phyloP scores from a whole-genome alignment of 1,140 invertebrate genomes.

The Eumeta japonica region DNA sequence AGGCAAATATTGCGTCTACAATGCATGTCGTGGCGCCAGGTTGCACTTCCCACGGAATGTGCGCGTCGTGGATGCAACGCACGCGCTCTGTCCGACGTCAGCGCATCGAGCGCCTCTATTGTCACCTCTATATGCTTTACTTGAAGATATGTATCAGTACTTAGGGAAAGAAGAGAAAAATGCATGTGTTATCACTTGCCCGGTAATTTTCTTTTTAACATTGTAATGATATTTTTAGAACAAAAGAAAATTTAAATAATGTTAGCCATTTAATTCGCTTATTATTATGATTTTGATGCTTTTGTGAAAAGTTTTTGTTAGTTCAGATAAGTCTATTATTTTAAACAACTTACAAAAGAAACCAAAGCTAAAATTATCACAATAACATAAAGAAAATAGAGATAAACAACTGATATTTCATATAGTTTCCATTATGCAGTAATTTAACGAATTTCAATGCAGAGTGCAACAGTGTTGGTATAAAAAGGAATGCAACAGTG shows the following conservation, averaged over 20 bases:
- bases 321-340: no score
- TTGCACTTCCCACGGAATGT: constrained; percentile 52
- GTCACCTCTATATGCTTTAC: constrained; percentile 75
- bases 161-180: constrained; percentile 78
- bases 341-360: no score
- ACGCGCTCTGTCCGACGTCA: constrained; percentile 35
- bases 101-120: constrained; percentile 69
- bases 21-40: constrained; percentile 54
- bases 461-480: no score
- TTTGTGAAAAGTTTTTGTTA: no score
- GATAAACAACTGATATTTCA: no score
- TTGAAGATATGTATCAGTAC: constrained; percentile 86
- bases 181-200: constrained; percentile 83
- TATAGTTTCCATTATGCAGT: no score
- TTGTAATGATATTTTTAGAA: background rate
- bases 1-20: constrained; percentile 64
- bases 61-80: constrained; percentile 61
- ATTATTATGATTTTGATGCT: no score
- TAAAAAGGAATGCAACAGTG: no score
- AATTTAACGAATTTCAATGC: no score
- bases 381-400: no score
- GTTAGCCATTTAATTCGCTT: no score
- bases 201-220: constrained; percentile 66
- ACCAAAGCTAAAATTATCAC: no score
- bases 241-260: background rate